Evolutionary conservation across 2,113 vertebrate genomes (phyloP).

Genomic region (Acrocephalus arundinaceus): DNA sequence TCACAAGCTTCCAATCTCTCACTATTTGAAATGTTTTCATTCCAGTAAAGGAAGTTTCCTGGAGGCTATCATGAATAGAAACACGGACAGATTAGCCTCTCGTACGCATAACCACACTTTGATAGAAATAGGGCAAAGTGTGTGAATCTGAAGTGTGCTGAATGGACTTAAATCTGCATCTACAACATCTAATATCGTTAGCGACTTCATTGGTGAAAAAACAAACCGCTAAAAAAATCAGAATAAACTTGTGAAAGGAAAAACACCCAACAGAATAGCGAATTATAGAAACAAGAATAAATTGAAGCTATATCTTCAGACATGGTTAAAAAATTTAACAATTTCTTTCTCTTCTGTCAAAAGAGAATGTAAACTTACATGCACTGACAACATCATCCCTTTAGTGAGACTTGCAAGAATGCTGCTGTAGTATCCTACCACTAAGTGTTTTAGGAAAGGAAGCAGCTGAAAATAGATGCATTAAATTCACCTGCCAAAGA

Average conservation of each 20-base stretch:
- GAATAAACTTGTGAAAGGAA: neutral
- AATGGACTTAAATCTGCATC: neutral
- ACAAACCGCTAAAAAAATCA: neutral
- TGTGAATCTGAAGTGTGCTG: neutral
- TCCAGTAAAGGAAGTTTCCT: neutral
- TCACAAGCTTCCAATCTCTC: neutral
- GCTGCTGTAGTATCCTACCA: neutral
- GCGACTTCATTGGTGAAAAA: neutral
- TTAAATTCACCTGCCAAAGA: neutral
- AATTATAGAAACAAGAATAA: neutral
- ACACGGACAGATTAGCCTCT: neutral
- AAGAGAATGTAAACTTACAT: neutral
- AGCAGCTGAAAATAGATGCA: neutral
- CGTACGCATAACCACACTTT: neutral
- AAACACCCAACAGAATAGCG: neutral
- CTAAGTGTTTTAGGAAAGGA: neutral
- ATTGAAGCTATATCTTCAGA: neutral
- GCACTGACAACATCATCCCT: neutral
- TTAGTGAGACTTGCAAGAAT: neutral
- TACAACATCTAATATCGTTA: neutral
- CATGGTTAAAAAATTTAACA: neutral
- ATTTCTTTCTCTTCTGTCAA: neutral
- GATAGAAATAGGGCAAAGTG: neutral
- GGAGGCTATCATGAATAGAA: neutral
- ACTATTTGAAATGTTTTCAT: neutral